Evolutionary conservation across 2,888 invertebrate genomes (phyloP), one percentile per base, ranked within the genome.

Genomic region (Torymus aiolomorphi): DNA sequence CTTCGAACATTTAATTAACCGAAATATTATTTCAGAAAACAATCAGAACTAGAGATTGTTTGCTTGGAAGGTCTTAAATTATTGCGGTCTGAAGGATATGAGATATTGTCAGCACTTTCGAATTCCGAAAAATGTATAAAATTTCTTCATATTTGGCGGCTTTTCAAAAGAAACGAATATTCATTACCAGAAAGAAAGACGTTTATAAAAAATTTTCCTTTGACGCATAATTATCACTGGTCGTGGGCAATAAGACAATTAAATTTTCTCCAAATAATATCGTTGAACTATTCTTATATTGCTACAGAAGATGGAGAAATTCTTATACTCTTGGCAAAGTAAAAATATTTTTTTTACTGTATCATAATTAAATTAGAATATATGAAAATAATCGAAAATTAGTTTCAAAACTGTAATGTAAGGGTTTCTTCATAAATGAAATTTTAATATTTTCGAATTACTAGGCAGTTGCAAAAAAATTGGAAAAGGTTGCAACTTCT

Each of bases 401-500:
- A 8, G 42, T 42, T 42, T 42, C 42, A 42, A 42, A 42, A 8
- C 8, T 42, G 42, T 42, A 42, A 42, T 42, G 8, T 42, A 42
- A 42, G 42, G 42, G 8, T 42, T 42, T 42, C 8, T 42, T 42
- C 42, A 42, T 42, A 54, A 24, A 66, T 14, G 11, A 63, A 42
- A 31, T n/a, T 14, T n/a, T 42, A 49, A 63, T 13, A 14, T 20
- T 10, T 52, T 52, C 8, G 31, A 1, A 8, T 59, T 20, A 31
- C 12, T 52, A 78, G 66, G 31, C 78, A 72, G n/a, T 54, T 71
- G 12, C 13, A 13, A 20, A 16, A 42, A 54, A 42, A 49, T 54
- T 80, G 65, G 80, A 66, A 24, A 59, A 52, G 31, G 2, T 49
- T 80, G 4, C 80, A 80, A 54, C 61, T 80, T 12, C 56, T 76